phyloP scores from a whole-genome alignment of 2,888 invertebrate genomes.

The Eupithecia inturbata region DNA sequence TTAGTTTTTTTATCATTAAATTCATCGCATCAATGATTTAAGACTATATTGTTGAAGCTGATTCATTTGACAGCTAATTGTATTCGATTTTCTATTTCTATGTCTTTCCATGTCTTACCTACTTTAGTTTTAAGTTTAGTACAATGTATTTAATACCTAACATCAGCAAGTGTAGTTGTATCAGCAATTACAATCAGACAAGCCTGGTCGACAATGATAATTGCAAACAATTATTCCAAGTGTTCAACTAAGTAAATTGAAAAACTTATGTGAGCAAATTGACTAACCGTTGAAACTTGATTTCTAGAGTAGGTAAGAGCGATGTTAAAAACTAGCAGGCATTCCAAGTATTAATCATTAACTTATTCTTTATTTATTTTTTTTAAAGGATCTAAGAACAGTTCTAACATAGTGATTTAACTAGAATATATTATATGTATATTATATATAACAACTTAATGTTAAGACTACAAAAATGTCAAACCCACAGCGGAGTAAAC shows the following conservation, averaged over 20 bases:
- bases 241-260: constrained; percentile 5
- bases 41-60: too few relatives aligned
- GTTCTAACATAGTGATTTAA: too few relatives aligned
- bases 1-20: background rate
- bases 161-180: background rate
- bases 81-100: background rate
- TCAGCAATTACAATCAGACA: constrained; percentile 9
- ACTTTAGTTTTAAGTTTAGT: background rate
- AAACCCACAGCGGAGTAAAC: too few relatives aligned
- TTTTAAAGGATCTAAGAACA: too few relatives aligned
- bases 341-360: background rate
- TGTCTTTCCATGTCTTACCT: background rate
- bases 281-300: background rate
- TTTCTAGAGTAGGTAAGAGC: background rate
- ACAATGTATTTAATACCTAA: background rate
- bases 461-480: too few relatives aligned
- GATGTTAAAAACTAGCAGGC: background rate
- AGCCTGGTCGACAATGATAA: constrained; percentile 4
- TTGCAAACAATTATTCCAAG: constrained; percentile 11
- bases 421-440: too few relatives aligned
- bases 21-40: background rate
- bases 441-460: too few relatives aligned
- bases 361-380: too few relatives aligned
- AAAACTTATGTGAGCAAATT: constrained; percentile 1
- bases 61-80: background rate